Conservation (phyloP, 2,888 invertebrate genomes). For the Epirrhoe alternata region DNA sequence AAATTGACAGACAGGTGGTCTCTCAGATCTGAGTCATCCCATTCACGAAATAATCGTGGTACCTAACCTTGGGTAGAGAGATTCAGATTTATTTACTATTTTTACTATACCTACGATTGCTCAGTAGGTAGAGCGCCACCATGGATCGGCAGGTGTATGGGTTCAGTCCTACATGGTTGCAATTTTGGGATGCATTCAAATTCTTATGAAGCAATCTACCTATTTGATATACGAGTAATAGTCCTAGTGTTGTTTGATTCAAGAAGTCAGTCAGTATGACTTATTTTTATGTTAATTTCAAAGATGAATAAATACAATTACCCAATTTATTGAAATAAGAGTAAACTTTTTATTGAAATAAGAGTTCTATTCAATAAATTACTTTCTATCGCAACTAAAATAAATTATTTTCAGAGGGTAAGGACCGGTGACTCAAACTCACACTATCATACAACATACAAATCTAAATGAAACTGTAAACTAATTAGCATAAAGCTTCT, state of each 20-base stretch:
- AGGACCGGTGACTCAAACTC: constrained; percentile 65
- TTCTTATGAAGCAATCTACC: too few relatives aligned
- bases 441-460: constrained; percentile 11
- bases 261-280: too few relatives aligned
- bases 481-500: constrained; percentile 42
- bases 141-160: too few relatives aligned
- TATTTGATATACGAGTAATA: too few relatives aligned
- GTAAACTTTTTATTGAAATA: constrained; percentile 34
- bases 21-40: not conserved
- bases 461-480: constrained; percentile 39
- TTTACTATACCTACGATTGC: too few relatives aligned
- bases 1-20: constrained; percentile 7
- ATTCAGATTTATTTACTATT: not conserved
- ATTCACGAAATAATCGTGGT: not conserved
- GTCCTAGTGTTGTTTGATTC: too few relatives aligned
- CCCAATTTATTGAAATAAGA: constrained; percentile 32
- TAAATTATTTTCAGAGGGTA: constrained; percentile 70
- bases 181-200: too few relatives aligned
- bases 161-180: too few relatives aligned
- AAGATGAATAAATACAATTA: constrained; percentile 3
- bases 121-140: too few relatives aligned
- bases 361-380: constrained; percentile 38
- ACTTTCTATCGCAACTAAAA: constrained; percentile 43
- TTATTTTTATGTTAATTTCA: not conserved
- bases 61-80: not conserved